Evolutionary conservation across 2,888 invertebrate species (phyloP), one percentile per base, ranked within the genome.

Genomic region (Macropis europaea): DNA sequence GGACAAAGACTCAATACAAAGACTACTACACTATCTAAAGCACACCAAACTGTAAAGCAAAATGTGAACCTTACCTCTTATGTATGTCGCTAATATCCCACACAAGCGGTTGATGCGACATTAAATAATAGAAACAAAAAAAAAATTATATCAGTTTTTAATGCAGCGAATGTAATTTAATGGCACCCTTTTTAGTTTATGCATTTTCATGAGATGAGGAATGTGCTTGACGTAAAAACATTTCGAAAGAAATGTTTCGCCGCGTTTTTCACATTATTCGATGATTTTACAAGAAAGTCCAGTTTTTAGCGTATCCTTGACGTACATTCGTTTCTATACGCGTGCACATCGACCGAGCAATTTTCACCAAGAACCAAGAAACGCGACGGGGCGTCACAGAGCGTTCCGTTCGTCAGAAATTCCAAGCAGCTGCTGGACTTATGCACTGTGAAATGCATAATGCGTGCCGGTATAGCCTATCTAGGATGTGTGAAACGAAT

Each of bases 361-460:
- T 84, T 84, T 83, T 78, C 81, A 60, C 71, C 52, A 77, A 78
- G 76, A 80, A 73, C 60, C 71, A 77, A 84, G 81, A 82, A 84
- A 75, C 81, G 42, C 87, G 79, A 79, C 86, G 84, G 82, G 85
- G 84, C 83, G 78, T 81, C 85, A 67, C 71, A 75, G 73, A 45
- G 77, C 75, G 80, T 79, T 76, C 72, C 74, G 76, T 81, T 74
- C 66, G 68, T 70, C 76, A 66, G 66, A 69, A 64, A 75, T 81
- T 77, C 78, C 82, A 73, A 79, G 80, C 85, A 86, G 84, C 82
- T 87, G 87, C 70, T 81, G 84, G 82, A 85, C 84, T 88, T 86
- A 85, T 87, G 84, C 83, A 73, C 85, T 88, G 89, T 88, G 88
- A 88, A 89, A 88, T 87, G 87, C 82, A 82, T 89, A 88, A 88